These are phyloP conservation scores for Pitangus sulphuratus DNA, from an alignment of 2,797 vertebrate species.

Conservation along the genomic window DNA sequence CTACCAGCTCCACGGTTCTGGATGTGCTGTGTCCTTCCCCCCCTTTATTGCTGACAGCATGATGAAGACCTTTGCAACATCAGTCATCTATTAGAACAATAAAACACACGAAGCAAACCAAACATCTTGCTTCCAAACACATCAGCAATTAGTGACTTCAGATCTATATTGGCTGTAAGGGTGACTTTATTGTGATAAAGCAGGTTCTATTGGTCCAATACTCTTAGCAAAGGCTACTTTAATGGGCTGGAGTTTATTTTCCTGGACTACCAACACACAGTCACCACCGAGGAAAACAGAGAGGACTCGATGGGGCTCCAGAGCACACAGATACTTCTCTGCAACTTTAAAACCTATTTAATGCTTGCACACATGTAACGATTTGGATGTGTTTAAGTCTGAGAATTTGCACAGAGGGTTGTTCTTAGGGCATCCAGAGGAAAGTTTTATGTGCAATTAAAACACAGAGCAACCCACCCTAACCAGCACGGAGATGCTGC, in stretches of 20 bases:
- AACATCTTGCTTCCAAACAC: conserved; percentile 41
- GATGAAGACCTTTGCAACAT: conserved; percentile 45
- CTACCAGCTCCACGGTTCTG: not conserved
- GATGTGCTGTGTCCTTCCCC: not conserved
- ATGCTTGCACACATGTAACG: not conserved
- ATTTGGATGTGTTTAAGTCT: not conserved
- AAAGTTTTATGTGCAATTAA: conserved; percentile 1
- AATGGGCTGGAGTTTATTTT: conserved; percentile 26
- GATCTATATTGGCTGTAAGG: not conserved
- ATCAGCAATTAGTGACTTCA: conserved; percentile 6
- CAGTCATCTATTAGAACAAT: conserved; percentile 56
- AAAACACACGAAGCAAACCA: conserved; percentile 29
- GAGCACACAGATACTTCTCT: not conserved
- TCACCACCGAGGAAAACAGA: not conserved
- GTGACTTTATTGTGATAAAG: not conserved
- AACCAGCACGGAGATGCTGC: not conserved
- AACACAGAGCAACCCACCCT: not conserved
- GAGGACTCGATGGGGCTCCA: not conserved
- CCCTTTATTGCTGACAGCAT: conserved; percentile 26
- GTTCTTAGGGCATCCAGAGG: not conserved
- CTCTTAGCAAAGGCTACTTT: not conserved
- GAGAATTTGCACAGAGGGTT: not conserved
- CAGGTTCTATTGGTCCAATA: not conserved
- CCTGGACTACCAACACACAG: conserved; percentile 24
- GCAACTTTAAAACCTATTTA: not conserved